Evolutionary conservation across 2,797 vertebrate genomes (phyloP).

Genomic region (Eurystomus glaucurus): DNA sequence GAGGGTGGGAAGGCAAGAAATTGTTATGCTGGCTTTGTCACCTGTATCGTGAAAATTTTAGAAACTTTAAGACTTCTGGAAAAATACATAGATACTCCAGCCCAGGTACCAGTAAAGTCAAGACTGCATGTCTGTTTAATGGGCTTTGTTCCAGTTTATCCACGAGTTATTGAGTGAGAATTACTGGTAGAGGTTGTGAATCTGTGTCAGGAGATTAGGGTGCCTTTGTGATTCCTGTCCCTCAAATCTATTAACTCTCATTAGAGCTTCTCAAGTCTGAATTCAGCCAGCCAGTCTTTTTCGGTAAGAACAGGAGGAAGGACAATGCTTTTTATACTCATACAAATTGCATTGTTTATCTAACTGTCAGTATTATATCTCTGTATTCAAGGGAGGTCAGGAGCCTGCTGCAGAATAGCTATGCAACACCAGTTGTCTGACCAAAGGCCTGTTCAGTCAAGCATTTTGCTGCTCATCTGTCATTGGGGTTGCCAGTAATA

Average conservation of each 20-base stretch:
- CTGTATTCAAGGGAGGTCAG: not conserved
- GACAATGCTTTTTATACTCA: conserved; percentile 5
- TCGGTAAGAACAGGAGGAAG: not conserved
- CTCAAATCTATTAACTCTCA: not conserved
- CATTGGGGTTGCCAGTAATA: conserved; percentile 67
- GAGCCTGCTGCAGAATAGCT: conserved; percentile 18
- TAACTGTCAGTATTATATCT: not conserved
- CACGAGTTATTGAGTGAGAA: not conserved
- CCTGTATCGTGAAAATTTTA: not conserved
- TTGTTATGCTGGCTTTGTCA: not conserved
- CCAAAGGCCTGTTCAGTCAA: conserved; percentile 36
- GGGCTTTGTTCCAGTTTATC: not conserved
- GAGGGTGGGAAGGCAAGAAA: not conserved
- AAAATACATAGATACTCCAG: not conserved
- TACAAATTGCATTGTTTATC: not conserved
- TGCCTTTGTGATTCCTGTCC: not conserved
- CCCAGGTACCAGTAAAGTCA: not conserved
- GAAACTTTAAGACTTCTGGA: not conserved
- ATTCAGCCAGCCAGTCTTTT: not conserved
- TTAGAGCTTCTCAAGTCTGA: not conserved
- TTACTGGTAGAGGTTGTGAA: not conserved
- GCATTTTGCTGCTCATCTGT: conserved; percentile 39
- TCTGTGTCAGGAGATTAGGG: not conserved
- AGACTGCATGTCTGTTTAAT: not conserved
- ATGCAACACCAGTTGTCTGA: conserved; percentile 8